Base-by-base conservation (phyloP, 2,113 vertebrate genomes). In the Ranitomeya imitator region DNA sequence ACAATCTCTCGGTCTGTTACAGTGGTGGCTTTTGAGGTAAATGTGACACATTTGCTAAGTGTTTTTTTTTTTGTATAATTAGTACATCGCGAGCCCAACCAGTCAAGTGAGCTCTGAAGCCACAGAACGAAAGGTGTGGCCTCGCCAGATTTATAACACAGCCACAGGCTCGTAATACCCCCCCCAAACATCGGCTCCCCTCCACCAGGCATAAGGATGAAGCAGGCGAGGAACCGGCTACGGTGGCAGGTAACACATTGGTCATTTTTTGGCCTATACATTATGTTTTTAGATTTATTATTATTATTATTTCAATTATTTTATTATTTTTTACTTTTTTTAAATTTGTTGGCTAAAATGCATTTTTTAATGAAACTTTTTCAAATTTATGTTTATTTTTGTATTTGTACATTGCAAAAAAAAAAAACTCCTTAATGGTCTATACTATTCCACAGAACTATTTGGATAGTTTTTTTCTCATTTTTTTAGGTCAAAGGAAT, bases 91-190 rank as follows among this genome's bases (percentile, higher is more conserved):
- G 11, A 19, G n/a, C 45, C 10, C 63, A 52, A 83, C 81, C 81
- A 77, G 16, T 78, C 26, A 61, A 23, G 57, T 21, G 19, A 51
- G 6, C 15, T 63, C 9, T 21, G 0, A 54, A 79, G 59, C 76
- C 77, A 87, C 61, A 73, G n/a, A 52, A 61, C 59, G 15, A 63
- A 51, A 81, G 86, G 86, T 23, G 86, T 57, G 74, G 59, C 69
- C 37, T 60, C 14, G 45, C 52, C 11, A 54, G 67, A 73, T 37
- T 74, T 74, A 82, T 88, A 88, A 83, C 8, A 16, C 52, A 52
- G 74, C 59, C 15, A 78, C 59, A 85, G 12, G 5, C 2, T 21
- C 10, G 9, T 19, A 59, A 2, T 37, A 52, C 9, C 71, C 14
- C 14, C 8, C 52, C 11, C 57, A 52, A 59, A 54, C 31, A 51